A percentile compares a stretch with the other conserved stretches of the same genome.
These are phyloP conservation scores for Chymomyza fuscimana DNA, from an alignment of 2,888 invertebrate genomes.

Conservation along the genomic window DNA sequence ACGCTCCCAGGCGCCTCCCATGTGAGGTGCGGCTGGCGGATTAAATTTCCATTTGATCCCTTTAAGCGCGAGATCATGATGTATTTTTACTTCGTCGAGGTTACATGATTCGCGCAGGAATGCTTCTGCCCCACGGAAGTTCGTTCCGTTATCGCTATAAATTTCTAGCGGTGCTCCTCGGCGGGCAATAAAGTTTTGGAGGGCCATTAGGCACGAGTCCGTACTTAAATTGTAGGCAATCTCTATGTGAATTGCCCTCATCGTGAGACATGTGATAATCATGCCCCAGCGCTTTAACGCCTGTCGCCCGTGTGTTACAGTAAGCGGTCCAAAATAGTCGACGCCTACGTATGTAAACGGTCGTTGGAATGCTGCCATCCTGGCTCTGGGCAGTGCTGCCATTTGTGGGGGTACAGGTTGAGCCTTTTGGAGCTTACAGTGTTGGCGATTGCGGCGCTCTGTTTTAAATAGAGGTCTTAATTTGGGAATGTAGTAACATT, in stretches of 20 bases:
- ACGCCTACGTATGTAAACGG: constrained; percentile 42
- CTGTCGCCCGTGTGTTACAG: constrained; percentile 25
- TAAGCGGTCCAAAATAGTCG: constrained; percentile 44
- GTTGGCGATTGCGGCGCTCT: constrained; percentile 5
- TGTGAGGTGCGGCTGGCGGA: too few relatives aligned
- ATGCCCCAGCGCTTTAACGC: constrained; percentile 44
- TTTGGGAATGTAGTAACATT: constrained; percentile 6
- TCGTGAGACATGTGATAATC: constrained; percentile 42
- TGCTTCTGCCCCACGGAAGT: constrained; percentile 18
- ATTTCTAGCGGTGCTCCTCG: constrained; percentile 11
- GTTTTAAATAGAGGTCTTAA: constrained; percentile 12
- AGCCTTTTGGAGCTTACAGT: constrained; percentile 7
- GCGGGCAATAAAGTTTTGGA: constrained; percentile 33
- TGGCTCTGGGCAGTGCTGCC: constrained; percentile 32
- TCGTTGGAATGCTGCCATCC: constrained; percentile 31
- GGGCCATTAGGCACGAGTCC: constrained; percentile 35
- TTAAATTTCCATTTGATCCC: too few relatives aligned
- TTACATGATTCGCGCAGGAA: not conserved
- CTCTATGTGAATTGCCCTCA: constrained; percentile 42
- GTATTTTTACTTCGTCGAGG: not conserved
- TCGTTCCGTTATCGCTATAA: constrained; percentile 9
- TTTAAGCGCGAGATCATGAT: constrained; percentile 27
- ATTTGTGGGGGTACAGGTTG: constrained; percentile 29
- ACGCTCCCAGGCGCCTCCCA: too few relatives aligned
- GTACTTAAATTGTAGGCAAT: constrained; percentile 37